Evolutionary conservation across 92 coral and sea anemone species (phyloP).

Genomic region (Epizoanthus fatuus): DNA sequence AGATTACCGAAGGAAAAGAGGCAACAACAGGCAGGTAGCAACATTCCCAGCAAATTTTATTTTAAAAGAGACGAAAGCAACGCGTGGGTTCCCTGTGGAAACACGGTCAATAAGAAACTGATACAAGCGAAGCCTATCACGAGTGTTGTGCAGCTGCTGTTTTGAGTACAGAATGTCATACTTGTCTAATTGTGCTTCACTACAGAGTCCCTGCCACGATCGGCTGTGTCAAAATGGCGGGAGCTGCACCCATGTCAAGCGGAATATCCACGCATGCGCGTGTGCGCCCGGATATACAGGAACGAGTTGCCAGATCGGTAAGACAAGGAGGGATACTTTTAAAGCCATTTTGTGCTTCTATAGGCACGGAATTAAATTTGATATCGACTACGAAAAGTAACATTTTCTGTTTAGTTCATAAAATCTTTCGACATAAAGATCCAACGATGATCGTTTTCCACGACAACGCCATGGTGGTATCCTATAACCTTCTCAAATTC

Average conservation of each 20-base stretch:
- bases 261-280: constrained; percentile 19
- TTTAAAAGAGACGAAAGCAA: no score
- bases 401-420: background rate
- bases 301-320: constrained; percentile 11
- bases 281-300: constrained; percentile 15
- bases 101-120: no score
- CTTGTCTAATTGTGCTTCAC: background rate
- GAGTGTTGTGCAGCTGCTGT: no score
- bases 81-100: no score
- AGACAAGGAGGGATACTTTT: background rate
- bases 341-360: background rate
- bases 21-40: no score
- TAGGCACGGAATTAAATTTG: background rate
- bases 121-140: no score
- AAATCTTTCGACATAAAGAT: background rate
- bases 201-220: constrained; percentile 11
- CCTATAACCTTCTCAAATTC: no score
- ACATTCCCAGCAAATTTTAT: no score
- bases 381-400: background rate
- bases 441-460: no score
- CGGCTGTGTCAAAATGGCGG: constrained; percentile 5
- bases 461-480: no score
- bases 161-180: background rate
- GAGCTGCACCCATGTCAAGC: constrained; percentile 5
- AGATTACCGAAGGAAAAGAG: no score